Evolutionary conservation across 2,113 vertebrate species (phyloP).

Genomic region (Sander lucioperca): DNA sequence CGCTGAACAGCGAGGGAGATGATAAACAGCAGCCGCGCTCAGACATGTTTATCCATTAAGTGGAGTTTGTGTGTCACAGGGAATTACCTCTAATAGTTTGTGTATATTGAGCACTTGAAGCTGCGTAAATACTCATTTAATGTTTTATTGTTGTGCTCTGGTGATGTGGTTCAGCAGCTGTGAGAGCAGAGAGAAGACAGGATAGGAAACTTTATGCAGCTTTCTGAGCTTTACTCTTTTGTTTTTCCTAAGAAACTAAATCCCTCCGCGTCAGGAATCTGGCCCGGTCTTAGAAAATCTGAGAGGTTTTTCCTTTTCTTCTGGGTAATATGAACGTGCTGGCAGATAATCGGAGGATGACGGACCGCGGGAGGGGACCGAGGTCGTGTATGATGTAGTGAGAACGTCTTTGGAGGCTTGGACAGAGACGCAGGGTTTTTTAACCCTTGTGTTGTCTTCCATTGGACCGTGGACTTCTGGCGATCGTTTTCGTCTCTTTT

Average conservation of each 20-base stretch:
- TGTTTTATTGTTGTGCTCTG: too few relatives aligned
- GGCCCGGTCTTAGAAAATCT: conserved; percentile 19
- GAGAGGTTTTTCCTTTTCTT: conserved; percentile 20
- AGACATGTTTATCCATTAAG: background rate
- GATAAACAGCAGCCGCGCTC: background rate
- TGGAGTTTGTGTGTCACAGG: conserved; percentile 5
- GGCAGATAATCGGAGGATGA: conserved; percentile 25
- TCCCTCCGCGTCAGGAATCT: background rate
- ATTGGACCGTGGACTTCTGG: too few relatives aligned
- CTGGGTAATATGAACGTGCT: background rate
- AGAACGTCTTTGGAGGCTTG: background rate
- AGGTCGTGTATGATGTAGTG: background rate
- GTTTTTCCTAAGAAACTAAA: conserved; percentile 21
- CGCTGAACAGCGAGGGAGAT: background rate
- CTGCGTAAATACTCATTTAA: background rate
- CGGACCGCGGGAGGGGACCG: too few relatives aligned
- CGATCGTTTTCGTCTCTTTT: too few relatives aligned
- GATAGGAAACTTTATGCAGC: background rate
- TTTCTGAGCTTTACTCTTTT: background rate
- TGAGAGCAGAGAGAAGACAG: background rate
- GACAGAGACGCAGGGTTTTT: background rate
- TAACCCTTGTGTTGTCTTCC: too few relatives aligned
- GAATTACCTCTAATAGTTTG: conserved; percentile 9
- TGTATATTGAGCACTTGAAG: conserved; percentile 28
- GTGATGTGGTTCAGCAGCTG: conserved; percentile 17